Percentiles rank a stretch among this genome's conserved stretches.
Evolutionary conservation across 2,888 invertebrate species (phyloP).

Genomic region (Agrochola macilenta): DNA sequence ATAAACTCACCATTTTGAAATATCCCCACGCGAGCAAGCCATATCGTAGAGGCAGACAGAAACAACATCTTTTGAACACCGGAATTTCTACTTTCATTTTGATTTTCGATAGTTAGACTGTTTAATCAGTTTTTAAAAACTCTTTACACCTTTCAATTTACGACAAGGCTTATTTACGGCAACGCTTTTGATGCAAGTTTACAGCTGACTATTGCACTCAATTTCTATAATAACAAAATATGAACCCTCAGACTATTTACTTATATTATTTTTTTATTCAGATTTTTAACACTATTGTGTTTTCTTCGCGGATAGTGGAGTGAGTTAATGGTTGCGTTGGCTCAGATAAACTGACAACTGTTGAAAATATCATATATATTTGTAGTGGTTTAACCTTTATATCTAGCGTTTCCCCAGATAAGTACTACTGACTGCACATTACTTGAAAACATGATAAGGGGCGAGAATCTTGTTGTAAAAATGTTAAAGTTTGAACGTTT

Average conservation of each 20-base stretch:
- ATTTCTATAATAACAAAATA: not conserved
- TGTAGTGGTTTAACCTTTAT: conserved; percentile 12
- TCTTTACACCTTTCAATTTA: not conserved
- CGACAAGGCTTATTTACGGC: not conserved
- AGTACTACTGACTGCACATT: not conserved
- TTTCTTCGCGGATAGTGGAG: conserved; percentile 12
- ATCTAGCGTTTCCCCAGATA: not conserved
- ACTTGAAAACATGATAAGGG: conserved; percentile 12
- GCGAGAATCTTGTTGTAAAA: conserved; percentile 10
- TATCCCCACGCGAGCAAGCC: conserved; percentile 77
- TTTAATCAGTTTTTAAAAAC: not conserved
- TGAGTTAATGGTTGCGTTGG: conserved; percentile 14
- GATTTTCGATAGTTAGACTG: not conserved
- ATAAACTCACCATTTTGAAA: conserved; percentile 68
- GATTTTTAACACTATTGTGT: conserved; percentile 3
- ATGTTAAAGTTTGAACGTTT: not conserved
- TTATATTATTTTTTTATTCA: too few species aligned
- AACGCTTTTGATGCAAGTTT: not conserved
- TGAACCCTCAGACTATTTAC: too few species aligned
- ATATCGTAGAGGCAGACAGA: conserved; percentile 75
- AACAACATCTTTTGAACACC: conserved; percentile 74
- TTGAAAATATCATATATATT: not conserved
- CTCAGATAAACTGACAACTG: conserved; percentile 24
- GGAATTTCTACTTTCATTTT: conserved; percentile 61
- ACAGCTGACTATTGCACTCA: not conserved